A percentile compares a stretch with the other conserved stretches of the same genome.
These are phyloP conservation scores for Pogonophryne albipinna DNA, from an alignment of 2,797 vertebrate genomes.

Conservation along the genomic window DNA sequence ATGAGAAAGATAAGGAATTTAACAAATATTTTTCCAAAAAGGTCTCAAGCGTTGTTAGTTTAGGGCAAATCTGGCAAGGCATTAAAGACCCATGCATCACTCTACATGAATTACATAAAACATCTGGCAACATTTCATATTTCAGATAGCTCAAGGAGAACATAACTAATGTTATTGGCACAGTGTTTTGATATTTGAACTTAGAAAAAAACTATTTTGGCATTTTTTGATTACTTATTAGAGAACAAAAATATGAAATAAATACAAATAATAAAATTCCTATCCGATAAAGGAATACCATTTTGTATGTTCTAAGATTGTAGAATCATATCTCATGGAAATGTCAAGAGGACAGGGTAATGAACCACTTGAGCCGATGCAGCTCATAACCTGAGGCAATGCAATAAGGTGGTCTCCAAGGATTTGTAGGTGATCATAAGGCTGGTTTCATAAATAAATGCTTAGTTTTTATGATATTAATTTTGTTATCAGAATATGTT, in stretches of 20 bases:
- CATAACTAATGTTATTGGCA: slow-evolving; percentile 6
- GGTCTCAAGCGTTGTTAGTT: background rate
- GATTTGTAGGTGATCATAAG: slow-evolving; percentile 27
- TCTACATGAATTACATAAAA: slow-evolving; percentile 11
- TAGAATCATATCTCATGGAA: slow-evolving; percentile 40
- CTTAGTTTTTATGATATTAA: slow-evolving; percentile 1
- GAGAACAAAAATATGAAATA: background rate
- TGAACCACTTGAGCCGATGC: slow-evolving; percentile 39
- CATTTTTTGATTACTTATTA: slow-evolving; percentile 1
- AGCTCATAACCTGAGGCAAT: slow-evolving; percentile 63
- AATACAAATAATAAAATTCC: background rate
- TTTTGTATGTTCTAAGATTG: slow-evolving; percentile 10
- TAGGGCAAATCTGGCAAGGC: slow-evolving; percentile 12
- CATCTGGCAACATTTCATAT: slow-evolving; percentile 18
- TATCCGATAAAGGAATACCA: slow-evolving; percentile 7
- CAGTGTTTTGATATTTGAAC: slow-evolving; percentile 5
- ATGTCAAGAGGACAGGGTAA: slow-evolving; percentile 12
- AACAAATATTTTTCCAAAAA: slow-evolving; percentile 6
- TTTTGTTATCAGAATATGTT: slow-evolving; percentile 8
- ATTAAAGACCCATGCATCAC: slow-evolving; percentile 32
- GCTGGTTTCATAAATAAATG: slow-evolving; percentile 16
- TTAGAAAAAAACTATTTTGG: background rate
- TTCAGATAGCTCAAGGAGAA: slow-evolving; percentile 21
- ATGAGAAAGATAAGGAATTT: slow-evolving; percentile 17
- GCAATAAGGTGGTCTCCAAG: slow-evolving; percentile 22